Percentiles rank a stretch among this genome's conserved stretches.
phyloP scores from a whole-genome alignment of 2,113 vertebrate species.

The Geococcyx californianus region DNA sequence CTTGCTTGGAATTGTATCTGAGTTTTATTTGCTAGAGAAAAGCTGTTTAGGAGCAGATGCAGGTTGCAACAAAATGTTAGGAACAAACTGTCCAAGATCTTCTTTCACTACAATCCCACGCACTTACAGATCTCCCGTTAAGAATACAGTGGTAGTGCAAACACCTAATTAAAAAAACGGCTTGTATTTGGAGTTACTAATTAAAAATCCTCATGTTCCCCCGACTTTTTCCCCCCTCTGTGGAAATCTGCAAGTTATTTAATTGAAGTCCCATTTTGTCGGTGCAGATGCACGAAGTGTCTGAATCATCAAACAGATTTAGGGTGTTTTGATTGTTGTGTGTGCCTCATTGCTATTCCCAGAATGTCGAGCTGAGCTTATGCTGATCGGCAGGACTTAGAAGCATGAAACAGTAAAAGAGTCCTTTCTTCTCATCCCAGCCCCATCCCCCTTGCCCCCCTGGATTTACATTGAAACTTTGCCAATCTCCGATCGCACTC shows the following conservation, averaged over 20 bases:
- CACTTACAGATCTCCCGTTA: constrained; percentile 58
- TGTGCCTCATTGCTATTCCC: constrained; percentile 85
- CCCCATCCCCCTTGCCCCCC: constrained; percentile 75
- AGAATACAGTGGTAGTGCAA: constrained; percentile 71
- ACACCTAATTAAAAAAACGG: constrained; percentile 74
- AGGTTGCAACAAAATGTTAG: constrained; percentile 41
- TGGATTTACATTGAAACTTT: constrained; percentile 83
- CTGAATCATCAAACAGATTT: constrained; percentile 80
- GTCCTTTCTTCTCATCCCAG: constrained; percentile 80
- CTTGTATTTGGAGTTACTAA: constrained; percentile 75
- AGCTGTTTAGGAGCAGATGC: constrained; percentile 37
- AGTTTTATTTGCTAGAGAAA: constrained; percentile 23
- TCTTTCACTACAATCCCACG: constrained; percentile 53
- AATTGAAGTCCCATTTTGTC: constrained; percentile 77
- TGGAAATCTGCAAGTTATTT: constrained; percentile 77
- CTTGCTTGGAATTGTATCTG: background rate
- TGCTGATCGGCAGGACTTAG: constrained; percentile 82
- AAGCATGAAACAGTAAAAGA: constrained; percentile 80
- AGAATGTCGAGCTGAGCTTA: constrained; percentile 79
- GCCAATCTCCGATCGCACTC: constrained; percentile 80
- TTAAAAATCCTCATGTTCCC: constrained; percentile 78
- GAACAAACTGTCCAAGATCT: constrained; percentile 50
- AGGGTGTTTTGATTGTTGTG: constrained; percentile 79
- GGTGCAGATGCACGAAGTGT: constrained; percentile 76
- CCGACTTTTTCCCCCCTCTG: constrained; percentile 69